phyloP scores from a whole-genome alignment of 2,888 invertebrate species.

The Chrysomela aeneicollis region DNA sequence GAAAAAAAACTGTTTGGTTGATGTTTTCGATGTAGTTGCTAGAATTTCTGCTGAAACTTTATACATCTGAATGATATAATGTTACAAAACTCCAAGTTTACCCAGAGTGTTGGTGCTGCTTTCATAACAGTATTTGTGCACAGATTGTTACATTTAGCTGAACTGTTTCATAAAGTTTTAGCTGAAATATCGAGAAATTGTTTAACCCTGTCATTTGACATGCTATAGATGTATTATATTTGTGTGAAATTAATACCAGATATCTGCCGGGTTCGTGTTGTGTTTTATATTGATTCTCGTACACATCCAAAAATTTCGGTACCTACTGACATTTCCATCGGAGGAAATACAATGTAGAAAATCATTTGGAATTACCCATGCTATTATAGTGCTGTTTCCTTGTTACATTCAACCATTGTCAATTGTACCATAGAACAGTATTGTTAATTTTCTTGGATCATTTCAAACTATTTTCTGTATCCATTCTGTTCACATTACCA shows the following conservation, averaged over 20 bases:
- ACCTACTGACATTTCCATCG: background rate
- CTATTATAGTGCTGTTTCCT: background rate
- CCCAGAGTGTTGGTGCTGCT: constrained; percentile 34
- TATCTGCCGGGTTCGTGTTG: constrained; percentile 43
- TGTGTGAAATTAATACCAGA: constrained; percentile 56
- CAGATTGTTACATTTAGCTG: constrained; percentile 37
- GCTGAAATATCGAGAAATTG: constrained; percentile 50
- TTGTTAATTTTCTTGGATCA: background rate
- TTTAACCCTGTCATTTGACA: constrained; percentile 57
- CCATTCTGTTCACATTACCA: background rate
- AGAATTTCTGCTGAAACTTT: constrained; percentile 54
- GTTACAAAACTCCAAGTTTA: background rate
- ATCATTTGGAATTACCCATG: background rate
- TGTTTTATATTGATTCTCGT: constrained; percentile 42
- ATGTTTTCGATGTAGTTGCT: constrained; percentile 54
- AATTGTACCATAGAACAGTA: background rate
- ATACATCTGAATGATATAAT: constrained; percentile 33
- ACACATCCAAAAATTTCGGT: constrained; percentile 35
- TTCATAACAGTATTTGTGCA: constrained; percentile 32
- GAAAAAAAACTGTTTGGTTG: constrained; percentile 50
- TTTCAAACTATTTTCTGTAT: background rate
- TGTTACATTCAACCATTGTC: no score
- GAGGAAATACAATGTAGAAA: background rate
- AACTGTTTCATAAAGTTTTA: constrained; percentile 48
- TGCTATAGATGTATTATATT: constrained; percentile 59